phyloP scores from a whole-genome alignment of 2,113 vertebrate species.

The Neolamprologus devosi region DNA sequence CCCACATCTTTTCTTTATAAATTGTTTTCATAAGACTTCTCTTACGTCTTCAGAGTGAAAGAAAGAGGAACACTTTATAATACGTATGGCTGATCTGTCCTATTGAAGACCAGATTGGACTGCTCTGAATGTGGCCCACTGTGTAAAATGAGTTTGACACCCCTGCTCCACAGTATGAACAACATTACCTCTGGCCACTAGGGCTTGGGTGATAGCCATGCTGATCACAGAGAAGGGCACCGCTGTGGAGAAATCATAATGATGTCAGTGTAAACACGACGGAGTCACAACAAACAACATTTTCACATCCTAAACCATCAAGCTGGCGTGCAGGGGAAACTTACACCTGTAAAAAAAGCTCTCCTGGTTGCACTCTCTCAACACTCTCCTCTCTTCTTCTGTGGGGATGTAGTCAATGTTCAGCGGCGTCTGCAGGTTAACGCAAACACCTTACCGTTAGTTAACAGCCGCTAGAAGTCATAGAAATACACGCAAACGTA shows the following conservation, averaged over 20 bases:
- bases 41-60: not conserved
- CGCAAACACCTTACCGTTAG: not conserved
- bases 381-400: slow-evolving; percentile 80
- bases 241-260: slow-evolving; percentile 62
- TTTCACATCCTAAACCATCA: not conserved
- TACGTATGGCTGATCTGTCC: not conserved
- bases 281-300: not conserved
- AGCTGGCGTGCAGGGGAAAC: slow-evolving; percentile 20
- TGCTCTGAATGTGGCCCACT: not conserved
- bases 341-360: slow-evolving; percentile 88
- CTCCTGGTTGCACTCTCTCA: slow-evolving; percentile 82
- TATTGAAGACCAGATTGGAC: not conserved
- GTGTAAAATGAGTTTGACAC: not conserved
- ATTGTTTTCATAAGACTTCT: not conserved
- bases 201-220: slow-evolving; percentile 78
- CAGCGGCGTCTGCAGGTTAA: slow-evolving; percentile 51
- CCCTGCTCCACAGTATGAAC: not conserved
- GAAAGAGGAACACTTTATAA: not conserved
- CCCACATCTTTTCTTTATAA: not conserved
- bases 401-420: slow-evolving; percentile 74
- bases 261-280: not conserved
- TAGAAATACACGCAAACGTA: not conserved
- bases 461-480: not conserved
- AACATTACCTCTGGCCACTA: slow-evolving; percentile 81
- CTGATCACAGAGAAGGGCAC: slow-evolving; percentile 80